These are phyloP conservation scores for Simalia tracyae DNA, from an alignment of 2,797 vertebrate genomes.

Conservation along the genomic window DNA sequence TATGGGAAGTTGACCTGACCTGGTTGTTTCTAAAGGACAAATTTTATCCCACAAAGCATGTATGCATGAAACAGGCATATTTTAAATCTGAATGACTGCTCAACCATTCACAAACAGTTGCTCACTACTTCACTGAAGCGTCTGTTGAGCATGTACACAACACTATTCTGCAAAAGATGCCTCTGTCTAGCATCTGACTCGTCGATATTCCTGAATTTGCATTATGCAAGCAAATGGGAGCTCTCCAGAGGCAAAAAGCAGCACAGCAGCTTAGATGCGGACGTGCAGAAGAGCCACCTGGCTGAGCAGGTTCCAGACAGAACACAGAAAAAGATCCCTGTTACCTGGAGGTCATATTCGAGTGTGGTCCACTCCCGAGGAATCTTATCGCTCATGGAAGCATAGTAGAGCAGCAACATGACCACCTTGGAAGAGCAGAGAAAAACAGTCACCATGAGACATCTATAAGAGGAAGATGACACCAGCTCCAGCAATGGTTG, in stretches of 20 bases:
- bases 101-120: too few species aligned
- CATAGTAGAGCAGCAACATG: conserved; percentile 84
- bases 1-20: too few species aligned
- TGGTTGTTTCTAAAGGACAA: too few species aligned
- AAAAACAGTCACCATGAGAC: not conserved
- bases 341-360: conserved; percentile 84
- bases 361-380: conserved; percentile 74
- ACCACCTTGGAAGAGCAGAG: conserved; percentile 75
- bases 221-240: not conserved
- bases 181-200: too few species aligned
- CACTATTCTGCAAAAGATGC: too few species aligned
- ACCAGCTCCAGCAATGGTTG: fast-evolving
- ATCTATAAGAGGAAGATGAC: fast-evolving
- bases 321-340: too few species aligned
- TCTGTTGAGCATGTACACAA: too few species aligned
- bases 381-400: conserved; percentile 79
- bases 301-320: not conserved
- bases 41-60: too few species aligned
- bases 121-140: too few species aligned
- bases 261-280: fast-evolving
- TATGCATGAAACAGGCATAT: too few species aligned
- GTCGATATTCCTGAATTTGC: not conserved
- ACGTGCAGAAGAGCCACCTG: fast-evolving
- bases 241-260: not conserved
- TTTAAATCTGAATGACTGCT: too few species aligned